phyloP scores from a whole-genome alignment of 2,113 vertebrate genomes.

The Ailuropoda melanoleuca region DNA sequence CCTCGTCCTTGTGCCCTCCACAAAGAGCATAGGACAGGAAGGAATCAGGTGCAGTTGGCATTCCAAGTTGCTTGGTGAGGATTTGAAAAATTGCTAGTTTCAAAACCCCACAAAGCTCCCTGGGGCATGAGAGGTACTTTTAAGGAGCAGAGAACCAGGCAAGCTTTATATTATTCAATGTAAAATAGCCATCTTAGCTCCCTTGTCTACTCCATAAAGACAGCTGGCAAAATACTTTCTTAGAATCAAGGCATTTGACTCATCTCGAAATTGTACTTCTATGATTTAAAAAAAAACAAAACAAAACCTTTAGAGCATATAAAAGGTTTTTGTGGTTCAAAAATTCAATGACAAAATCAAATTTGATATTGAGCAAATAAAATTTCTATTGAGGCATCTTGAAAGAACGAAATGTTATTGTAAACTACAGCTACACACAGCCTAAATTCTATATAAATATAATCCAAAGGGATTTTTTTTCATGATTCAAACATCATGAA shows the following conservation, averaged over 20 bases:
- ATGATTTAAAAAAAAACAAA: not conserved
- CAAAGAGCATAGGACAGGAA: not conserved
- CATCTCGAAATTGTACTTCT: constrained; percentile 69
- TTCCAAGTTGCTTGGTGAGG: not conserved
- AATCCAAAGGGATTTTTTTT: not conserved
- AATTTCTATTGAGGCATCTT: constrained; percentile 56
- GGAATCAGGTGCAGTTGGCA: not conserved
- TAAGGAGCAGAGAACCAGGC: not conserved
- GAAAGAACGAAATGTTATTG: constrained; percentile 34
- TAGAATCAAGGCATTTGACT: constrained; percentile 63
- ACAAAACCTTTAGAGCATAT: constrained; percentile 54
- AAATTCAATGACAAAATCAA: constrained; percentile 73
- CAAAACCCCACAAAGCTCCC: not conserved
- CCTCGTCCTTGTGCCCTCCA: accelerated
- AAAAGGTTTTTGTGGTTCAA: constrained; percentile 42
- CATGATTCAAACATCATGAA: constrained; percentile 18
- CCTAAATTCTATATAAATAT: constrained; percentile 8
- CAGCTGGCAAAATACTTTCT: constrained; percentile 44
- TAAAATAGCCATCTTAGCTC: constrained; percentile 62
- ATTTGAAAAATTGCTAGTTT: not conserved
- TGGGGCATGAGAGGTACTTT: not conserved
- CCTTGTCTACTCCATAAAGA: constrained; percentile 53
- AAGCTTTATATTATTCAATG: constrained; percentile 51
- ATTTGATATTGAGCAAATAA: constrained; percentile 68
- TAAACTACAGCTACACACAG: not conserved